These are phyloP conservation scores for Nomada ruficornis DNA, from an alignment of 2,888 invertebrate genomes.

Conservation along the genomic window DNA sequence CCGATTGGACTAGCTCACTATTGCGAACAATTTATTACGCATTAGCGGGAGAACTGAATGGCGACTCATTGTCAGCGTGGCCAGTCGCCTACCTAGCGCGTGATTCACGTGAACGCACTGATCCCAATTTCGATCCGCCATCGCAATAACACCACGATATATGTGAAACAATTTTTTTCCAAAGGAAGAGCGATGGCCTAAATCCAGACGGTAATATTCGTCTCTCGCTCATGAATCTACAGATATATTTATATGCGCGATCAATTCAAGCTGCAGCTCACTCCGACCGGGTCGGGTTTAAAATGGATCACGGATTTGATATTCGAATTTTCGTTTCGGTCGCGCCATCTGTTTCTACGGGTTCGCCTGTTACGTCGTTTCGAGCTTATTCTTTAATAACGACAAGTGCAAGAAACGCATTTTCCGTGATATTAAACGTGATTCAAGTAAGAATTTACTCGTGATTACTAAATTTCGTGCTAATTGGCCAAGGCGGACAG, in stretches of 20 bases:
- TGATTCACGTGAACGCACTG: background rate
- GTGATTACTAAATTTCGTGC: conserved; percentile 23
- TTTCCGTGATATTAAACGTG: conserved; percentile 2
- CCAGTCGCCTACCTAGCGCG: background rate
- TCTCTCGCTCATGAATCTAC: conserved; percentile 40
- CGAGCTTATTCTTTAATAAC: background rate
- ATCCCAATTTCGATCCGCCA: background rate
- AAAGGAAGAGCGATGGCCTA: conserved; percentile 14
- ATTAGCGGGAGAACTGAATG: conserved; percentile 1
- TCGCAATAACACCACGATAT: conserved; percentile 14
- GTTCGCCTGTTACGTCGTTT: background rate
- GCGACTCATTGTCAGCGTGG: background rate
- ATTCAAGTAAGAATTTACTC: background rate
- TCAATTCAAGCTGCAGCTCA: conserved; percentile 35
- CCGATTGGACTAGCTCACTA: background rate
- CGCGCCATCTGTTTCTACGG: background rate
- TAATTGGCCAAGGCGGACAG: conserved; percentile 19
- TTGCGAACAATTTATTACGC: conserved; percentile 37
- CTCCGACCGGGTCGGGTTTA: conserved; percentile 12
- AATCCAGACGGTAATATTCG: conserved; percentile 48
- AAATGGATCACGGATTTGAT: conserved; percentile 46
- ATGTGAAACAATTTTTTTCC: conserved; percentile 31
- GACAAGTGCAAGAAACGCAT: background rate
- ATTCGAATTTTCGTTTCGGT: conserved; percentile 31
- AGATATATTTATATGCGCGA: conserved; percentile 49